Evolutionary conservation across 2,888 invertebrate species (phyloP).

Genomic region (Lampropteryx suffumata): DNA sequence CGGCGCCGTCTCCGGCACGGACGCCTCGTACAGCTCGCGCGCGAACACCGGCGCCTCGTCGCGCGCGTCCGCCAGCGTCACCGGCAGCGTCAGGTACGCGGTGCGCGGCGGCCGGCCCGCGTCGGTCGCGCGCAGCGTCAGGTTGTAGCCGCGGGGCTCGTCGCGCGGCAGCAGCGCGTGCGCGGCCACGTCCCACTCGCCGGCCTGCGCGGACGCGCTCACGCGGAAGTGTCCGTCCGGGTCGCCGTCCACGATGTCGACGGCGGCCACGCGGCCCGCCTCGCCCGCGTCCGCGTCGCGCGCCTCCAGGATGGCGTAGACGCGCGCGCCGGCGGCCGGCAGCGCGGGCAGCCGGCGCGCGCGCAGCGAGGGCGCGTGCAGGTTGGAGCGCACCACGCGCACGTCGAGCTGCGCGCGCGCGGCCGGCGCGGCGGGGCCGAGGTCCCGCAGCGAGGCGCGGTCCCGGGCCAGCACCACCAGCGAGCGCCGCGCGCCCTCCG

Average conservation of each 20-base stretch:
- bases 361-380: conserved; percentile 92
- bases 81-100: conserved; percentile 91
- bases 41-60: conserved; percentile 95
- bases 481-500: conserved; percentile 87
- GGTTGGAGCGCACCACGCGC: conserved; percentile 91
- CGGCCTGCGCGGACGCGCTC: conserved; percentile 82
- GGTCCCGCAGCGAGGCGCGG: conserved; percentile 86
- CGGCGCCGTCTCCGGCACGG: conserved; percentile 94
- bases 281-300: conserved; percentile 92
- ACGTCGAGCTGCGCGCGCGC: conserved; percentile 91
- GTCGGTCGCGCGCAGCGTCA: conserved; percentile 93
- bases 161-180: conserved; percentile 88
- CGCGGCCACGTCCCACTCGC: conserved; percentile 91
- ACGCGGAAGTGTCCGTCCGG: conserved; percentile 94
- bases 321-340: conserved; percentile 87
- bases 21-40: conserved; percentile 92
- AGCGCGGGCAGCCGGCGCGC: conserved; percentile 91
- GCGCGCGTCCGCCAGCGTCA: conserved; percentile 90
- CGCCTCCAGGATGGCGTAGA: conserved; percentile 95
- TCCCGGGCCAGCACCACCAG: conserved; percentile 93
- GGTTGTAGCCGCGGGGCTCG: conserved; percentile 91
- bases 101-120: conserved; percentile 90
- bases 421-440: conserved; percentile 83
- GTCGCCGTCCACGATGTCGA: conserved; percentile 95
- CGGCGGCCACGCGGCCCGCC: conserved; percentile 90